Base-by-base conservation (phyloP, 2,797 vertebrate species). In the Channallabes apus region DNA sequence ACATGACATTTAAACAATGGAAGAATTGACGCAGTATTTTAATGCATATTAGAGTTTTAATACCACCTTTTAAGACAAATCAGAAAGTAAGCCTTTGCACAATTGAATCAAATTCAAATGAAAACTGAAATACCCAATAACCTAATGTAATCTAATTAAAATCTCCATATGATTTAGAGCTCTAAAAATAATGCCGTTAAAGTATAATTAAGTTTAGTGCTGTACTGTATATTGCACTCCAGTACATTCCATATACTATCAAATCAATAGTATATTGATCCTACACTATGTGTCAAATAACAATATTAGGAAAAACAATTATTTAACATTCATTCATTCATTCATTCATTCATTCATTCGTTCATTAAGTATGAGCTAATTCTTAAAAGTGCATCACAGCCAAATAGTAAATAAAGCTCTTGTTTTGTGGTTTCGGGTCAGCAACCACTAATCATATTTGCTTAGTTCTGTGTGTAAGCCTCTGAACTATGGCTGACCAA, bases 401-500 rank as follows among this genome's bases (percentile, higher is more conserved):
- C 18, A 59, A 4, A 22, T 20, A 32, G 51, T 78, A 18, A 75
- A 56, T 62, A 80, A 80, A 18, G 14, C 35, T 46, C 59, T 64
- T 80, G 67, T 72, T 38, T 27, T 38, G 81, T 82, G 67, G 27
- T n/a, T 71, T 82, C 29, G 3, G 51, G 65, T 59, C 29, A 35
- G 64, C 3, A 1, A 58, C 62, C 35, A 18, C 41, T 82, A 20
- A 82, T 35, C 71, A 24, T 68, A 29, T 82, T 82, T 59, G 58
- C 58, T 62, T 79, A 58, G 32, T 56, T 17, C 14, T 76, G 72
- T 46, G n/a, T 61, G 29, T 9, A 35, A 56, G 24, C 32, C 41
- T 76, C 58, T 35, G 65, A 54, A 68, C 80, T 69, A 29, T 82
- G 32, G 59, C 59, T 67, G 51, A 84, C 27, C 46, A 51, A 24